Evolutionary conservation across 1,140 invertebrate genomes (phyloP), one percentile per base, ranked within the genome.

Genomic region (Ladona fulva): DNA sequence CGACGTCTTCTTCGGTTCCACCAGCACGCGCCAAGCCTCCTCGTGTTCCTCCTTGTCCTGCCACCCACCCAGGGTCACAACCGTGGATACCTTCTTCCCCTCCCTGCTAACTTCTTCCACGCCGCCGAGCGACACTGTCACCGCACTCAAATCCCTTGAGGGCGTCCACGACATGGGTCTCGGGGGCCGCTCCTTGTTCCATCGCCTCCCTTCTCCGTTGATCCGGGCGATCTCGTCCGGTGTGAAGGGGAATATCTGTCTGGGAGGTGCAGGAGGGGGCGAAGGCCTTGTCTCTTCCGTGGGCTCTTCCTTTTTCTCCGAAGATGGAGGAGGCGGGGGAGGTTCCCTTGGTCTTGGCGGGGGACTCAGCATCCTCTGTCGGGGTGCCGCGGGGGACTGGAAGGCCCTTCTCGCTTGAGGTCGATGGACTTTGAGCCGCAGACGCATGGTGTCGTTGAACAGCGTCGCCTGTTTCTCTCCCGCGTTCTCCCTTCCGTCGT

Each of bases 361-460:
- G 7, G 79, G 79, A 16, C 78, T 79, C 14, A 77, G 37, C 74
- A 80, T 77, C 25, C 82, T 74, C 42, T 52, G 74, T 3, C 24
- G 24, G 29, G 24, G 74, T 24, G 74, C 42, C 42, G 52, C 22
- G 8, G 22, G 19, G 6, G 42, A 74, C 11, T 77, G 76, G 25
- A 76, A 59, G n/a, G 22, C 42, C n/a, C 77, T 59, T 8, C 80
- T 77, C 22, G 77, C 77, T 75, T 80, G 79, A 0, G 74, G 77
- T 22, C 81, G 79, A 59, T 88, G 84, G 81, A 87, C 89, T 80
- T 86, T 89, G n/a, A 90, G 86, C 80, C 92, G 88, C 79, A 94
- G 85, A 24, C 93, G 90, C 92, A 94, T 94, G 22, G 92, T 94
- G 82, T 95, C 89, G 86, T 89, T 86, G 85, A 92, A 91, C 83